A percentile compares a stretch with the other conserved stretches of the same genome.
phyloP scores from a whole-genome alignment of 2,113 vertebrate species.

The Anthoscopus minutus region DNA sequence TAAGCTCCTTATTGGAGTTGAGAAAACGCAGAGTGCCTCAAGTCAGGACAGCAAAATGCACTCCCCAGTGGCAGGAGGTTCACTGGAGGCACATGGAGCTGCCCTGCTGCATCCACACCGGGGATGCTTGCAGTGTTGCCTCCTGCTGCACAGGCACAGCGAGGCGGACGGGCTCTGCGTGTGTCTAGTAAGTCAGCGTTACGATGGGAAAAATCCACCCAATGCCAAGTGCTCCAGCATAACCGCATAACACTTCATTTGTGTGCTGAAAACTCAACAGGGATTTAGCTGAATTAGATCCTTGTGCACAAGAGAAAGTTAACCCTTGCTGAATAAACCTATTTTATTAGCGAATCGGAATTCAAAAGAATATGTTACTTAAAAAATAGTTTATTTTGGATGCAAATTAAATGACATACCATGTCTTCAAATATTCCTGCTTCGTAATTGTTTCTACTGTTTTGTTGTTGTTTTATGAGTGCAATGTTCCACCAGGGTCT shows the following conservation, averaged over 20 bases:
- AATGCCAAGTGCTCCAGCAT: background rate
- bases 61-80: background rate
- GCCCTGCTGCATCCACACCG: accelerated
- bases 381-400: background rate
- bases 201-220: slow-evolving; percentile 8
- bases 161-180: background rate
- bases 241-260: background rate
- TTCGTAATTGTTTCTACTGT: background rate
- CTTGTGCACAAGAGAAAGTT: slow-evolving; percentile 9
- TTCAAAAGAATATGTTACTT: background rate
- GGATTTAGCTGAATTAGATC: slow-evolving; percentile 33
- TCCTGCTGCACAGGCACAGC: background rate
- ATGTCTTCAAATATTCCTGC: background rate
- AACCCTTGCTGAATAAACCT: background rate
- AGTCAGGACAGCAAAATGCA: background rate
- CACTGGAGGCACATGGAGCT: background rate
- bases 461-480: background rate
- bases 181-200: background rate
- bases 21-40: background rate
- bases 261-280: background rate
- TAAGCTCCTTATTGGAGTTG: background rate
- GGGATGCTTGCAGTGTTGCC: background rate
- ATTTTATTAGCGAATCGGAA: background rate
- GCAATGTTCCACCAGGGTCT: background rate
- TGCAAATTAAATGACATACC: background rate